Evolutionary conservation across 2,797 vertebrate genomes (phyloP), one percentile per base, ranked within the genome.

Genomic region (Serranus cabrilla): DNA sequence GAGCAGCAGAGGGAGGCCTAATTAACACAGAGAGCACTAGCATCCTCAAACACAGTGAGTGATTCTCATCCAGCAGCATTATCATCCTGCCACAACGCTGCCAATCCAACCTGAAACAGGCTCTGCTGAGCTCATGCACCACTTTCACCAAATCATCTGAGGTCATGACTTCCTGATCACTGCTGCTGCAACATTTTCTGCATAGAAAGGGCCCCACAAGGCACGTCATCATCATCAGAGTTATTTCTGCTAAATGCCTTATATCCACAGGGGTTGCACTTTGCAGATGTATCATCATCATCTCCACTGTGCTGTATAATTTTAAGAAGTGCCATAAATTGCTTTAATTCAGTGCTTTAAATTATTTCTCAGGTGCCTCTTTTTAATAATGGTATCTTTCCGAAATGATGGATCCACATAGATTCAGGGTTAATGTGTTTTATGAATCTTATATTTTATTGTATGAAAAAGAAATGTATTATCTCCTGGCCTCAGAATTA

Each of bases 11-110:
- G 58, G 69, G 74, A 80, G 62, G 79, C 70, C 82, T 91, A 91
- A 92, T 93, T 92, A 91, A 82, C 85, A 83, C 82, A 76, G 68
- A 78, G 80, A 84, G 71, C 72, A 68, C 54, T 34, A 45, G 74
- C 76, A 56, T 66, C 76, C 70, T 66, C 78, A 61, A 68, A 83
- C 77, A 66, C 62, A 82, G 77, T 9, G 83, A 88, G 76, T 8
- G 58, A 71, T 71, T 81, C 61, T 56, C 74, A 88, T 83, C 81
- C 87, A 66, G 74, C 83, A 56, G 81, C 81, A 56, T 84, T 65
- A 83, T 84, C 84, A 54, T 37, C 45, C 55, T 70, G 71, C 65
- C 72, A 64, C 66, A 74, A 78, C 12, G 45, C 60, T 60, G 57
- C 70, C 84, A 81, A 73, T 82, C 77, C 76, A 60, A 72, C 76